Evolutionary conservation across 2,113 vertebrate species (phyloP).

Genomic region (Syngnathus floridae): DNA sequence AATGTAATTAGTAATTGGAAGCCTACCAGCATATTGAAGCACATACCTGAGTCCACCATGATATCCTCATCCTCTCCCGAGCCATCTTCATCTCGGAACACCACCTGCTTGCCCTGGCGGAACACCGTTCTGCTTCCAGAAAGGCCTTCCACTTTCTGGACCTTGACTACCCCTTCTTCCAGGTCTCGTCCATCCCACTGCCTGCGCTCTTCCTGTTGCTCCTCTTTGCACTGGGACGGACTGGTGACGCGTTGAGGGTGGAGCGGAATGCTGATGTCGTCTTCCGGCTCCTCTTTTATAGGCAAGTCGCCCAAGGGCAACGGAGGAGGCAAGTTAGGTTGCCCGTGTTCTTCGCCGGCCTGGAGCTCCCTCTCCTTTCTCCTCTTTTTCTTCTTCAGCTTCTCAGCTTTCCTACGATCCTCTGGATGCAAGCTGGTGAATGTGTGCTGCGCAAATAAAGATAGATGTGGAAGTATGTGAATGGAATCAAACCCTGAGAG

Average conservation of each 20-base stretch:
- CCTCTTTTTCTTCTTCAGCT: conserved; percentile 85
- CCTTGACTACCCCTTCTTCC: conserved; percentile 53
- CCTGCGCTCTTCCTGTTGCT: conserved; percentile 48
- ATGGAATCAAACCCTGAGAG: not conserved
- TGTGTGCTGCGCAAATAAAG: conserved; percentile 38
- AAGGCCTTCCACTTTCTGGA: conserved; percentile 65
- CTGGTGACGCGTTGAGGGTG: conserved; percentile 38
- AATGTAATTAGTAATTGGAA: not conserved
- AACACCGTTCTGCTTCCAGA: conserved; percentile 85
- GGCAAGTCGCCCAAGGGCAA: conserved; percentile 54
- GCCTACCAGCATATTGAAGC: too few species aligned
- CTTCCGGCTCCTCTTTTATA: conserved; percentile 80
- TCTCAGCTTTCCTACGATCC: conserved; percentile 79
- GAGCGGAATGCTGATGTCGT: conserved; percentile 68
- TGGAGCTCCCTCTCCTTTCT: conserved; percentile 76
- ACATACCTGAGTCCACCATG: conserved; percentile 94
- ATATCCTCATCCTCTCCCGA: conserved; percentile 94
- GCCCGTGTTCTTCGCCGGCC: conserved; percentile 38
- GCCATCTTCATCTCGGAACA: conserved; percentile 91
- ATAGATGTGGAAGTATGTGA: not conserved
- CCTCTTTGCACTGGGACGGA: conserved; percentile 54
- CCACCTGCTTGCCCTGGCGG: conserved; percentile 95
- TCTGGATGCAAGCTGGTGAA: conserved; percentile 50
- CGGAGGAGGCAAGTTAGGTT: conserved; percentile 22
- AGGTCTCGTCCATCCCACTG: conserved; percentile 58